These are phyloP conservation scores for Muntiacus reevesi DNA, from an alignment of 2,113 vertebrate genomes.

Conservation along the genomic window DNA sequence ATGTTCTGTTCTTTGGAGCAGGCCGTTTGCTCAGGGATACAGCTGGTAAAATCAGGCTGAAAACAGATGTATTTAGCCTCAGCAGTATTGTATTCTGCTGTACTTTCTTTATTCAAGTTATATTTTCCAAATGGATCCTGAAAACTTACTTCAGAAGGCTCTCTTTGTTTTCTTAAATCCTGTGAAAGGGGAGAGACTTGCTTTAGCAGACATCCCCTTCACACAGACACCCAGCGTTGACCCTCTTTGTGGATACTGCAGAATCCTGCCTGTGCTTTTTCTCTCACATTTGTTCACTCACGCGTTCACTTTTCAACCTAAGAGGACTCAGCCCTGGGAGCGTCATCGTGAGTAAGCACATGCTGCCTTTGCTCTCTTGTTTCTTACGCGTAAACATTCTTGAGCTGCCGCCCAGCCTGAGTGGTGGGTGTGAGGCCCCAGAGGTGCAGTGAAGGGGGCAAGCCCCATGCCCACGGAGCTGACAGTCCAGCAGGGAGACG, in stretches of 20 bases:
- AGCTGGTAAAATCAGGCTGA: not conserved
- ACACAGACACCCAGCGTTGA: not conserved
- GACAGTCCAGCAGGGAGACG: not conserved
- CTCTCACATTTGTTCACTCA: not conserved
- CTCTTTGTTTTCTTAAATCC: not conserved
- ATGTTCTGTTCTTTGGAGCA: not conserved
- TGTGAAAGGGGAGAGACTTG: not conserved
- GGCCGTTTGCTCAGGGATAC: not conserved
- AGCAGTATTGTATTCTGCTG: not conserved
- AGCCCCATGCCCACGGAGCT: not conserved
- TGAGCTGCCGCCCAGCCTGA: not conserved
- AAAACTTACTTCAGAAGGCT: not conserved
- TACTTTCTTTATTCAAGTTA: not conserved
- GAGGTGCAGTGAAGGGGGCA: not conserved
- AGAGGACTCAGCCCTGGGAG: not conserved
- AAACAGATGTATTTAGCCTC: not conserved
- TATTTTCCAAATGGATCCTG: not conserved
- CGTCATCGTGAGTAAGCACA: not conserved
- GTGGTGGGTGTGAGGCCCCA: not conserved
- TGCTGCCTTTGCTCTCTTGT: not conserved
- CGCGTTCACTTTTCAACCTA: not conserved
- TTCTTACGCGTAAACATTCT: not conserved
- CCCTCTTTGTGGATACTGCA: rapidly evolving
- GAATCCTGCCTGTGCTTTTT: rapidly evolving
- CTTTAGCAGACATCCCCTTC: not conserved